phyloP scores from a whole-genome alignment of 23 tunicate genomes.

The Diplosoma virens region DNA sequence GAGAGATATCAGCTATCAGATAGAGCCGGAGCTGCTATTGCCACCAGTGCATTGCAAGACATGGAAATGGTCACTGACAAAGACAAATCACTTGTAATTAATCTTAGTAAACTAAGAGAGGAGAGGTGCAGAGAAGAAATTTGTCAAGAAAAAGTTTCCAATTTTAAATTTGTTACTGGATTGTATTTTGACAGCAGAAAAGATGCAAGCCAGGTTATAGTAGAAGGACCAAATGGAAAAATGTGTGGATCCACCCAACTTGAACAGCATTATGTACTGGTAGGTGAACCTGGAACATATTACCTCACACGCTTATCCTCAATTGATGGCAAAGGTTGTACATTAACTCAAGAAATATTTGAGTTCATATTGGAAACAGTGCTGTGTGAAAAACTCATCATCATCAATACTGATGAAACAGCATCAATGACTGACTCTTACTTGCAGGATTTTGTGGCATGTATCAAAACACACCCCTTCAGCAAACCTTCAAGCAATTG shows the following conservation, averaged over 20 bases:
- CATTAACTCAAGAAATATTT: constrained; percentile 19
- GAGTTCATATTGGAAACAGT: constrained; percentile 4
- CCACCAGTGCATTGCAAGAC: constrained; percentile 33
- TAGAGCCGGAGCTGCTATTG: constrained; percentile 40
- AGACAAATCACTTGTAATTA: background rate
- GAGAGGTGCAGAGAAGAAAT: constrained; percentile 24
- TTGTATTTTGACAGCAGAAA: constrained; percentile 20
- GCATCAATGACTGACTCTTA: constrained; percentile 32
- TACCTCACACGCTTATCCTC: constrained; percentile 31
- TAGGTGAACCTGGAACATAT: constrained; percentile 33
- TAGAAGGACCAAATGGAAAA: constrained; percentile 31
- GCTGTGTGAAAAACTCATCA: constrained; percentile 4
- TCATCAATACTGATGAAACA: constrained; percentile 25
- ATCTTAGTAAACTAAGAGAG: background rate
- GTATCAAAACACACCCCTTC: too few species aligned
- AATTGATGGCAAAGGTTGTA: constrained; percentile 20
- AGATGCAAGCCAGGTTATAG: constrained; percentile 4
- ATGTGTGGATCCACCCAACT: background rate
- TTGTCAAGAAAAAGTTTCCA: background rate
- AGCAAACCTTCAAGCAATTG: too few species aligned
- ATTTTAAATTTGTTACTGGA: constrained; percentile 1
- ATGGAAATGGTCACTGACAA: constrained; percentile 13
- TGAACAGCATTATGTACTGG: constrained; percentile 17
- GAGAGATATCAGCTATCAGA: constrained; percentile 38
- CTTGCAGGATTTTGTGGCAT: too few species aligned